Base-by-base conservation (phyloP, 1,140 invertebrate species). In the Ruditapes philippinarum region DNA sequence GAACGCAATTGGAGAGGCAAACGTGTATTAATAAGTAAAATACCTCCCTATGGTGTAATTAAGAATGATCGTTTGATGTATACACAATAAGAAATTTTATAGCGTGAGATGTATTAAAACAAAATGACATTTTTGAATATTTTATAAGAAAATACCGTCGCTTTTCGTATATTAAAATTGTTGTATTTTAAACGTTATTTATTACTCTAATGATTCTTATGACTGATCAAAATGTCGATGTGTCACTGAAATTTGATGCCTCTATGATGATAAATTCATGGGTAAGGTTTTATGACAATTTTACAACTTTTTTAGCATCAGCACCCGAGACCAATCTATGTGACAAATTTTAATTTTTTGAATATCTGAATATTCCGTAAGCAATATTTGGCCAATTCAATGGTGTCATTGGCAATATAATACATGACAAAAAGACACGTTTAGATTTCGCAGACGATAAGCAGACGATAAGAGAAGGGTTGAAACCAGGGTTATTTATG, bases 391-490 rank as follows among this genome's bases (percentile, higher is more conserved):
- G 31, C 54, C 76, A 68, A 28, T 78, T 65, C 85, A 88, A 80
- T 88, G 40, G 85, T 88, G 85, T 88, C 85, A 88, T 19, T 25
- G 62, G 60, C 76, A 80, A 84, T 88, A 88, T 88, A 88, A 88
- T 42, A 76, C 45, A 38, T 42, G 19, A 80, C 76, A 80, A 79
- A 78, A 51, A 51, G 76, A 65, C 73, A 45, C n/a, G 76, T 62
- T 31, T 11, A 78, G 83, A 88, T 88, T 19, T 19, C 38, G 38
- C 28, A 40, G 42, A 45, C 42, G 85, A 86, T 86, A 86, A 86
- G n/a, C n/a, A n/a, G 49, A n/a, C 28, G 85, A 86, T 86, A 86
- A 86, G 33, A 31, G 31, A 17, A 11, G 74, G 45, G 51, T 76
- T 80, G 45, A 80, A 88, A 88, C 85, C 31, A 80, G 76, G 54